Conservation (phyloP, 1,140 invertebrate genomes). For the Camponotus pennsylvanicus region DNA sequence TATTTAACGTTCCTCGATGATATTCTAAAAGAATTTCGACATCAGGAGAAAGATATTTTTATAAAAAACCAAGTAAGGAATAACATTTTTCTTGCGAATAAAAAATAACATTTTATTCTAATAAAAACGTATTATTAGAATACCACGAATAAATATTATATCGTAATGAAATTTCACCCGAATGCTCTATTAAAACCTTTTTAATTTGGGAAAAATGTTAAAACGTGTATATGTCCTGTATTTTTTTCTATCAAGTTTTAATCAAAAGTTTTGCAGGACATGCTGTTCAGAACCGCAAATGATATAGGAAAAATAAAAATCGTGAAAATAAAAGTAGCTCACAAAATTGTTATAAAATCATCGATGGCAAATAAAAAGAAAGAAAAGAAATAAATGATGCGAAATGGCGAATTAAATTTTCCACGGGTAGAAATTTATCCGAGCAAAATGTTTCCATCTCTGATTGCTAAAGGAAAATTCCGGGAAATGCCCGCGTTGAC, state of each 20-base stretch:
- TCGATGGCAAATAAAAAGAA: neutral
- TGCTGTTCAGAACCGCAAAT: neutral
- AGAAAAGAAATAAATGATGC: neutral
- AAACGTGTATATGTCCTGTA: neutral
- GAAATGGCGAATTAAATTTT: constrained; percentile 2
- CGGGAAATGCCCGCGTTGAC: constrained; percentile 48
- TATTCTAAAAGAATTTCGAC: neutral
- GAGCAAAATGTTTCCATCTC: neutral
- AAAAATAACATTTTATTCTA: neutral
- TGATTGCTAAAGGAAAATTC: constrained; percentile 11
- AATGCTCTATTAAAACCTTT: neutral
- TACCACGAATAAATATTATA: neutral
- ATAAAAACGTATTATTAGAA: neutral
- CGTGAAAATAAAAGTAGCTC: no score
- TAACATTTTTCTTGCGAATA: neutral
- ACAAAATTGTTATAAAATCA: neutral
- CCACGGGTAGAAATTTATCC: neutral
- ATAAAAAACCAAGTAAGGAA: neutral
- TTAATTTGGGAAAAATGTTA: neutral
- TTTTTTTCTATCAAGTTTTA: neutral
- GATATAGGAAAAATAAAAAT: no score
- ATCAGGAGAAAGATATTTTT: neutral
- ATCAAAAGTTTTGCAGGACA: neutral
- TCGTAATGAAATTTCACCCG: neutral
- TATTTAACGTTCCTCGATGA: neutral